Evolutionary conservation across 2,888 invertebrate genomes (phyloP).

Genomic region (Platycnemis pennipes): DNA sequence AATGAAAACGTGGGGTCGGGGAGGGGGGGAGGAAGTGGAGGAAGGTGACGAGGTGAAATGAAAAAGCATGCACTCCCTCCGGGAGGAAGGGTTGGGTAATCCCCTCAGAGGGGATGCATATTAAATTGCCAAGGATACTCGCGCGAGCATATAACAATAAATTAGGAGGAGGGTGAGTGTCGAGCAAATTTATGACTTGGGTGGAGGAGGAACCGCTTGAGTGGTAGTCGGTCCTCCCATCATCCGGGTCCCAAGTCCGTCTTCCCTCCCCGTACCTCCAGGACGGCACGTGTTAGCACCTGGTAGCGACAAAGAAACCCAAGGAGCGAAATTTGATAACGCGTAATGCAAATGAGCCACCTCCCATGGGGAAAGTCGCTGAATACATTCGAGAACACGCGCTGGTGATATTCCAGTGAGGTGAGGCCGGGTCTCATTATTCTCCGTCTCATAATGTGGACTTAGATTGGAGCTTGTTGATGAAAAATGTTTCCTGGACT

Average conservation of each 20-base stretch:
- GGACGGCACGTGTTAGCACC: not conserved
- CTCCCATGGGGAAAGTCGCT: not conserved
- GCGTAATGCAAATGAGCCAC: not conserved
- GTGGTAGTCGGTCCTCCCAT: not conserved
- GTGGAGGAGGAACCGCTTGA: not conserved
- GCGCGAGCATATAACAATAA: not conserved
- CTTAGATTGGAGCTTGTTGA: too few relatives aligned
- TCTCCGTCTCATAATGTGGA: not conserved
- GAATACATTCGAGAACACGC: not conserved
- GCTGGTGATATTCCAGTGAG: not conserved
- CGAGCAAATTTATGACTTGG: not conserved
- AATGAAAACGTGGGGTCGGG: too few relatives aligned
- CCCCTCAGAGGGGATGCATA: not conserved
- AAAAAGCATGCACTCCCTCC: constrained; percentile 4
- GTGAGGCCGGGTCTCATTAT: not conserved
- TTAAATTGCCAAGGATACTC: not conserved
- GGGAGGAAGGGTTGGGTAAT: not conserved
- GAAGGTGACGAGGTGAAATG: not conserved
- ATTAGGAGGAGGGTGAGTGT: not conserved
- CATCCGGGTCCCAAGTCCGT: not conserved
- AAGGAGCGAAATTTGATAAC: not conserved
- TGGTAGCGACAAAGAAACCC: not conserved
- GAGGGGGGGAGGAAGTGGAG: not conserved
- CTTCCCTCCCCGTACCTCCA: not conserved
- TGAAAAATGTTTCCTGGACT: too few relatives aligned